Evolutionary conservation across 2,888 invertebrate genomes (phyloP).

Genomic region (Pammene aurita): DNA sequence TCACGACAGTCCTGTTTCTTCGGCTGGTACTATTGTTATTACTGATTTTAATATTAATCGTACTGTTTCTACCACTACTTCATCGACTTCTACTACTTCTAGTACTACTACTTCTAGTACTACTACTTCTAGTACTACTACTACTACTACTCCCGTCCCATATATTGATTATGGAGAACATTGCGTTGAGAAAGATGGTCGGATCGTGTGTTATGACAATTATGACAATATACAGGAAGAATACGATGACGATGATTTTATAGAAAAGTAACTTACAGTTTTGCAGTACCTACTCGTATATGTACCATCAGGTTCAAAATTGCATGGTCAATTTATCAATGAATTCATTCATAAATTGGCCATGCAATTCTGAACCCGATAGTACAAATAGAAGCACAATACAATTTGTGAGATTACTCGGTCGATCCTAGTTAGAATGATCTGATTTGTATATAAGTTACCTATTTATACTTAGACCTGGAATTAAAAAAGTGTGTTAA

Average conservation of each 20-base stretch:
- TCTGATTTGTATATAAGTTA: too few species aligned
- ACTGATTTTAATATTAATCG: slow-evolving; percentile 7
- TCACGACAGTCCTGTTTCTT: not conserved
- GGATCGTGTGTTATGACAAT: slow-evolving; percentile 60
- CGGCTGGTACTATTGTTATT: not conserved
- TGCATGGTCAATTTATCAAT: too few species aligned
- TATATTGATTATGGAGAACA: slow-evolving; percentile 29
- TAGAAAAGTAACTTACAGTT: slow-evolving; percentile 10
- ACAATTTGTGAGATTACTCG: too few species aligned
- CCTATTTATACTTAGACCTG: too few species aligned
- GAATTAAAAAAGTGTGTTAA: too few species aligned
- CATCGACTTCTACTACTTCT: not conserved
- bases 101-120: not conserved
- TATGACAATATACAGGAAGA: slow-evolving; percentile 45
- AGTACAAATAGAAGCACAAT: too few species aligned
- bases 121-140: slow-evolving; percentile 4
- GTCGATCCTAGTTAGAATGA: too few species aligned
- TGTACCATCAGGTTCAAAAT: too few species aligned
- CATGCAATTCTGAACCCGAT: too few species aligned
- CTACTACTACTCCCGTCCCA: slow-evolving; percentile 11
- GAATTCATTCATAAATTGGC: too few species aligned
- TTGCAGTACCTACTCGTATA: too few species aligned
- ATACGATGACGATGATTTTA: slow-evolving; percentile 16
- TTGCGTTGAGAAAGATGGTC: slow-evolving; percentile 61
- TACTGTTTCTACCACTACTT: slow-evolving; percentile 14